Evolutionary conservation across 2,888 invertebrate species (phyloP).

Genomic region (Dasysyrphus tricinctus): DNA sequence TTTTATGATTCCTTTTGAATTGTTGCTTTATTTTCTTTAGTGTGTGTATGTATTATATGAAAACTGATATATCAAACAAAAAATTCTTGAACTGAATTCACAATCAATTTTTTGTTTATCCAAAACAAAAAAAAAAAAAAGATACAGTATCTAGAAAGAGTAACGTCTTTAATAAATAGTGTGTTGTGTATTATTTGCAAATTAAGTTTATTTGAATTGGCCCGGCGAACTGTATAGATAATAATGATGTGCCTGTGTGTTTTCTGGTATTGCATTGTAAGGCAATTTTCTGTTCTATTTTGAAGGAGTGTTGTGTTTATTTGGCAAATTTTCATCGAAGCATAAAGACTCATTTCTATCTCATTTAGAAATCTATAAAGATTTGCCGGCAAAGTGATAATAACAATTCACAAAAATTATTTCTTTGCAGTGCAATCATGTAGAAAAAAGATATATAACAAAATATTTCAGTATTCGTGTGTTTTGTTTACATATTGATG

Average conservation of each 20-base stretch:
- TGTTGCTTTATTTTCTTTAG: slow-evolving; percentile 9
- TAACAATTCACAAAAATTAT: slow-evolving; percentile 15
- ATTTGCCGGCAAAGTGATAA: slow-evolving; percentile 22
- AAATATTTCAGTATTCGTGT: not conserved
- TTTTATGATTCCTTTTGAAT: slow-evolving; percentile 11
- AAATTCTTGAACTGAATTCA: slow-evolving; percentile 26
- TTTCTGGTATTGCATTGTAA: slow-evolving; percentile 18
- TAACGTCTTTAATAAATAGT: not conserved
- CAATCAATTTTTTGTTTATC: slow-evolving; percentile 29
- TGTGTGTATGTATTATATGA: slow-evolving; percentile 11
- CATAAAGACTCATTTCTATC: not conserved
- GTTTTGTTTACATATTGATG: slow-evolving; percentile 22
- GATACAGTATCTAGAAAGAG: not conserved
- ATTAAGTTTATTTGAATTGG: slow-evolving; percentile 44
- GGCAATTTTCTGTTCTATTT: not conserved
- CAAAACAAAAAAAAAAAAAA: not conserved
- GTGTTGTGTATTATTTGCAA: slow-evolving; percentile 44
- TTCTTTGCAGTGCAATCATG: not conserved
- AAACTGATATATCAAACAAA: slow-evolving; percentile 21
- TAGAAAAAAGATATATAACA: not conserved
- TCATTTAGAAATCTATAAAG: not conserved
- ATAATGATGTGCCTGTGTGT: not conserved
- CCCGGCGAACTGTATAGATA: not conserved
- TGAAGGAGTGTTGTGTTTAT: slow-evolving; percentile 29
- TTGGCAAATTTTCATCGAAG: slow-evolving; percentile 6